Percentiles rank a stretch among this genome's conserved stretches.
These are phyloP conservation scores for Sycon ciliatum DNA, from an alignment of 37 sponge, comb jelly and placozoan species.

Conservation along the genomic window DNA sequence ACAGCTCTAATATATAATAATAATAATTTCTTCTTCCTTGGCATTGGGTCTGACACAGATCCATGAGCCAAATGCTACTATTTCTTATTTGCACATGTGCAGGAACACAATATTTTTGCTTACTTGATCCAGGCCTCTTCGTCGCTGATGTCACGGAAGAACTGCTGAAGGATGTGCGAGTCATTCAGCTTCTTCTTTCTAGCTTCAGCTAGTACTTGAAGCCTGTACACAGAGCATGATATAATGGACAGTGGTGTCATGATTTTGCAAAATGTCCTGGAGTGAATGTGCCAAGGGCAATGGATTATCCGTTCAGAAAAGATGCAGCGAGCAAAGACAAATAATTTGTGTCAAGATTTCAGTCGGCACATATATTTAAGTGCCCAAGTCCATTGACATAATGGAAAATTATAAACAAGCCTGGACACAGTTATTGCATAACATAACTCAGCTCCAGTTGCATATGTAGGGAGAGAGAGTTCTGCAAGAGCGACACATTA, in stretches of 20 bases:
- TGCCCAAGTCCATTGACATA: no score
- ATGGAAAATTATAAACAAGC: no score
- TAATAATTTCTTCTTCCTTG: neutral
- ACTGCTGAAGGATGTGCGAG: slow-evolving; percentile 69
- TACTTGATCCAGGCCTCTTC: slow-evolving; percentile 83
- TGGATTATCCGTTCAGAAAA: no score
- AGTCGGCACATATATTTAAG: no score
- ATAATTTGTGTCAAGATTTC: no score
- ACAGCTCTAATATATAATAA: neutral
- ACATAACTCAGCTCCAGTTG: neutral
- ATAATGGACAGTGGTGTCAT: neutral
- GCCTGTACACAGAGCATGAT: slow-evolving; percentile 20
- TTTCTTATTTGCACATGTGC: no score
- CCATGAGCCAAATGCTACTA: no score
- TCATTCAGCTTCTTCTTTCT: slow-evolving; percentile 47
- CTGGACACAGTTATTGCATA: no score
- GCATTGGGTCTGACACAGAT: no score
- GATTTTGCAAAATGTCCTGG: neutral
- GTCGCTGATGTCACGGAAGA: slow-evolving; percentile 68
- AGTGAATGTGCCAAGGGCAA: no score
- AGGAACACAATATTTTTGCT: neutral
- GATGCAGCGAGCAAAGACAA: no score
- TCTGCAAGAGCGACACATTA: no score
- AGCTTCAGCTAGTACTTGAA: slow-evolving; percentile 46
- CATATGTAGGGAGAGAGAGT: neutral